Evolutionary conservation across 2,888 invertebrate species (phyloP).

Genomic region (Tipula lateralis): DNA sequence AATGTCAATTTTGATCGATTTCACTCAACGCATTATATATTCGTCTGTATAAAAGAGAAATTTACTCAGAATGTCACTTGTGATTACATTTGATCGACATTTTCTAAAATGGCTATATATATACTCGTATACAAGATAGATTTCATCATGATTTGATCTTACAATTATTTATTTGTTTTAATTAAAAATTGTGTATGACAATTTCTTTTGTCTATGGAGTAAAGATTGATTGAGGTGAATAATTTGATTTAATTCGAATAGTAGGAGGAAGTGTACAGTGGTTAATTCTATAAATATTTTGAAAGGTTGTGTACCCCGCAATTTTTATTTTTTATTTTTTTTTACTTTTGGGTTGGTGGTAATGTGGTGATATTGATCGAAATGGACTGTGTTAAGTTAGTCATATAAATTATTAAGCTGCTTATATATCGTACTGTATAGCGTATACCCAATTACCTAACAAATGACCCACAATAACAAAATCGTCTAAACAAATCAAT

Average conservation of each 20-base stretch:
- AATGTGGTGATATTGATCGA: not conserved
- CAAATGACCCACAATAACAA: not conserved
- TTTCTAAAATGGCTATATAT: not conserved
- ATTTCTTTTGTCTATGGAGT: conserved; percentile 2
- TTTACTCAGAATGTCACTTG: not conserved
- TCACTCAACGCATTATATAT: not conserved
- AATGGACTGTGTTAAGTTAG: not conserved
- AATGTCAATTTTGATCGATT: conserved; percentile 11
- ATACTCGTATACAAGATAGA: no score
- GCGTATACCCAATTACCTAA: not conserved
- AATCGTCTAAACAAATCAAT: not conserved
- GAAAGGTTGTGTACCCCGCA: not conserved
- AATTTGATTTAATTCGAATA: not conserved
- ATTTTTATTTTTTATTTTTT: not conserved
- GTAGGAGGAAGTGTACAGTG: not conserved
- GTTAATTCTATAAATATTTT: not conserved
- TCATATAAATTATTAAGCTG: not conserved
- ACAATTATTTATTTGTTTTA: conserved; percentile 24
- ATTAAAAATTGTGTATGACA: not conserved
- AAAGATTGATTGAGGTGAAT: conserved; percentile 11
- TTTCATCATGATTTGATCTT: not conserved
- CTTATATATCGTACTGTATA: not conserved
- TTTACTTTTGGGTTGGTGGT: not conserved
- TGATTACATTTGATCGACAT: not conserved
- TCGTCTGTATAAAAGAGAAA: not conserved